Percentiles rank a stretch among this genome's conserved stretches.
Evolutionary conservation across 2,888 invertebrate genomes (phyloP).

Genomic region (Nymphalis urticae): DNA sequence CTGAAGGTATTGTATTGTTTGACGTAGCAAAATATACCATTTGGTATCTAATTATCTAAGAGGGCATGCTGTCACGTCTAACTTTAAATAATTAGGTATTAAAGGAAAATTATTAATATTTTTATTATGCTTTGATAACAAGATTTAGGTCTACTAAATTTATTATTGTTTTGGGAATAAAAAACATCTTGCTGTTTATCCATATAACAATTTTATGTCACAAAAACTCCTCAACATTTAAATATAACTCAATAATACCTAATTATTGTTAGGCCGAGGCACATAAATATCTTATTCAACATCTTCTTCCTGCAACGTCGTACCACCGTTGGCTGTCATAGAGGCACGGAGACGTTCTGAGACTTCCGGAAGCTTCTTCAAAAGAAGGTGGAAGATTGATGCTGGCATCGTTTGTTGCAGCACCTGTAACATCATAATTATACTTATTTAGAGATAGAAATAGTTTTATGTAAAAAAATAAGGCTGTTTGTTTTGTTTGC

Average conservation of each 20-base stretch:
- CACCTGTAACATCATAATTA: constrained; percentile 70
- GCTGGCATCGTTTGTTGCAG: constrained; percentile 98
- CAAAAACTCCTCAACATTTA: constrained; percentile 13
- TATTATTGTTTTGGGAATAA: not conserved
- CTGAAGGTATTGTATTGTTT: not conserved
- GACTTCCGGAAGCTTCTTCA: constrained; percentile 89
- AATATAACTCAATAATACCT: constrained; percentile 22
- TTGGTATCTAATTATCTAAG: constrained; percentile 2
- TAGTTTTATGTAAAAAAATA: too few species aligned
- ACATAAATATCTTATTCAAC: constrained; percentile 60
- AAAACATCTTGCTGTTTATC: not conserved
- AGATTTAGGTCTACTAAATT: not conserved
- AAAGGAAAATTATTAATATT: not conserved
- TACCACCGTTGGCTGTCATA: constrained; percentile 63
- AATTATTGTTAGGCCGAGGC: constrained; percentile 20
- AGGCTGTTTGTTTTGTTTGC: too few species aligned
- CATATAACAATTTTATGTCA: constrained; percentile 6
- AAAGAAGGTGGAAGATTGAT: constrained; percentile 93
- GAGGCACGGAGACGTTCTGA: constrained; percentile 70
- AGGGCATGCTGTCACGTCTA: not conserved
- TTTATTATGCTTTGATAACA: too few species aligned
- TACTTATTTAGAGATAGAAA: not conserved
- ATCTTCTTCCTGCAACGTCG: constrained; percentile 70
- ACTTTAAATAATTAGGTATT: constrained; percentile 11
- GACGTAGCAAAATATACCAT: constrained; percentile 9